phyloP scores from a whole-genome alignment of 2,888 invertebrate species.

The Crepidodera aurea region DNA sequence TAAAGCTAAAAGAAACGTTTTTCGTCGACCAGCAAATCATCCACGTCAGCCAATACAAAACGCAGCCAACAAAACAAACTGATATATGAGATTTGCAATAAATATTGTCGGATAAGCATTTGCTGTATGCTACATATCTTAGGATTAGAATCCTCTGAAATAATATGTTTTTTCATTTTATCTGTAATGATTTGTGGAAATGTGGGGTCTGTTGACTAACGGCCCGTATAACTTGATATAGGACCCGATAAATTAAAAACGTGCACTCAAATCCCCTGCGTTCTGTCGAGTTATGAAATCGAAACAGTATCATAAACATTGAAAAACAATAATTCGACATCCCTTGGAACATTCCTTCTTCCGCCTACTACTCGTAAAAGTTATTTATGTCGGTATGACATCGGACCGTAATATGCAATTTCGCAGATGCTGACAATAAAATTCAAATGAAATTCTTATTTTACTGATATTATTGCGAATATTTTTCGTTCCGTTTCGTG shows the following conservation, averaged over 20 bases:
- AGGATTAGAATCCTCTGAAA: constrained; percentile 51
- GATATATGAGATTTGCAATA: constrained; percentile 43
- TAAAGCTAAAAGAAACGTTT: constrained; percentile 15
- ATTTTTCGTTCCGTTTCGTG: background rate
- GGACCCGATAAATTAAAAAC: constrained; percentile 65
- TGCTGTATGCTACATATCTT: constrained; percentile 49
- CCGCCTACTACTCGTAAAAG: constrained; percentile 54
- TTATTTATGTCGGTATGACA: constrained; percentile 50
- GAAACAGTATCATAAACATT: constrained; percentile 64
- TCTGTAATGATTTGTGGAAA: constrained; percentile 59
- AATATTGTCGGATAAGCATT: constrained; percentile 47
- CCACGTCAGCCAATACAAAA: constrained; percentile 32
- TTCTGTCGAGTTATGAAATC: constrained; percentile 63
- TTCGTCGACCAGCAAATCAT: constrained; percentile 26
- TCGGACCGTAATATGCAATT: constrained; percentile 41
- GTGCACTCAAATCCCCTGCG: constrained; percentile 55
- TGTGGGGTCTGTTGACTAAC: constrained; percentile 57
- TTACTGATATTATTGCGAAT: constrained; percentile 24
- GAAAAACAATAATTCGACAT: constrained; percentile 63
- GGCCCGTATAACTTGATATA: constrained; percentile 59
- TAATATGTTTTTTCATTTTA: constrained; percentile 57
- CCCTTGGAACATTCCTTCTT: constrained; percentile 52
- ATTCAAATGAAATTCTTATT: constrained; percentile 37
- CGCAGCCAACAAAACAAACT: constrained; percentile 38
- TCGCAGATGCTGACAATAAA: constrained; percentile 37